Base-by-base conservation (phyloP, 2,113 vertebrate species). In the Bathybates hornii region DNA sequence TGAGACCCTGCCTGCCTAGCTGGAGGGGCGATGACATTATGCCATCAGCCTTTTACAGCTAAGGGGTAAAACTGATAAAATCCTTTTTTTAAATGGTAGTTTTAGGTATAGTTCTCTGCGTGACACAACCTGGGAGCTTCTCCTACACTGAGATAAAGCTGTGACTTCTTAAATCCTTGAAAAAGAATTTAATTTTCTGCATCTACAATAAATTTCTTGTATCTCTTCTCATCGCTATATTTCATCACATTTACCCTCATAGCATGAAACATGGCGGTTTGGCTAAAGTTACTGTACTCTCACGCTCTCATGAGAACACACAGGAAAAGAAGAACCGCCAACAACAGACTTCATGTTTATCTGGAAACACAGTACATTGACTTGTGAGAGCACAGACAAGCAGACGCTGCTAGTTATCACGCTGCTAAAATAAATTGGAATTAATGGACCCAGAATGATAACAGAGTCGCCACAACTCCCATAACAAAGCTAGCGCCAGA, bases 351-450 rank as follows among this genome's bases (percentile, higher is more conserved):
- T 68, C 21, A 57, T 82, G 88, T 94, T 94, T 96, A 94, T 95
- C 95, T 94, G 85, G 80, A 91, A 94, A 93, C 50, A 78, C 89
- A 87, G 85, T 81, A 48, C 89, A 66, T 79, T 85, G 85, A 92
- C 89, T 91, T 90, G 93, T 89, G 92, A 94, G 92, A 94, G 88
- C 86, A 88, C 91, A 96, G 96, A 96, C 96, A 96, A 85, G 76
- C 88, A 93, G 96, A 95, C 95, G 95, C 96, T 96, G 89, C 59
- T 82, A 92, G 91, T 95, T 96, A 97, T 97, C 97, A 93, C 82
- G 73, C 85, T 56, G 87, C 86, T 92, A 93, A 96, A 96, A 95
- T 94, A 91, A 95, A 96, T 93, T 93, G 88, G 93, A 96, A 94
- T 95, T 91, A 96, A 96, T 93, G 94, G 94, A 94, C 93, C 84